phyloP scores from a whole-genome alignment of 1,140 invertebrate species.

The Penaeus japonicus region DNA sequence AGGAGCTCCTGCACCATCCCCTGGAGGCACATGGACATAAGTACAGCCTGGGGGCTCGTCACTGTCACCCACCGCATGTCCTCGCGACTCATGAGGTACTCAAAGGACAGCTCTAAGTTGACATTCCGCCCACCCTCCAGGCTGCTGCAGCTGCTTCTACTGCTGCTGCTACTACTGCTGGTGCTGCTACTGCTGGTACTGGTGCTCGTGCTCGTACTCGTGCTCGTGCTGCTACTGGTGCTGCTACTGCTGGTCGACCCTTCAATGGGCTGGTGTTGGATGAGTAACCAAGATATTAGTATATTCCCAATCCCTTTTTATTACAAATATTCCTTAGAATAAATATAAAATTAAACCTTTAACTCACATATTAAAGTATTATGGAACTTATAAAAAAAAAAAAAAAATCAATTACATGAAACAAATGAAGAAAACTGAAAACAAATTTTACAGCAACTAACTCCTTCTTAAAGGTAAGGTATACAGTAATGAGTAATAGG shows the following conservation, averaged over 20 bases:
- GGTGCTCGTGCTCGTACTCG: conserved; percentile 22
- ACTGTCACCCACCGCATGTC: conserved; percentile 92
- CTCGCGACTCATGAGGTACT: conserved; percentile 93
- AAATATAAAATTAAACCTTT: no score
- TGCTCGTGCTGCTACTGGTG: conserved; percentile 13
- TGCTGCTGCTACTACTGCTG: conserved; percentile 28
- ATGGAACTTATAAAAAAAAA: no score
- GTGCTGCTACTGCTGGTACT: conserved; percentile 18
- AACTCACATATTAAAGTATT: no score
- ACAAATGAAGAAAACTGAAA: no score
- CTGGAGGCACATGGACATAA: conserved; percentile 94
- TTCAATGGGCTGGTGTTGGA: conserved; percentile 61
- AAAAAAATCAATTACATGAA: no score
- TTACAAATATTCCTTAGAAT: neutral
- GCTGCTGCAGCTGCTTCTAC: conserved; percentile 36
- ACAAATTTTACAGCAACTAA: no score
- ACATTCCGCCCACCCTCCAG: conserved; percentile 3
- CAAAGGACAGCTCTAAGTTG: conserved; percentile 86
- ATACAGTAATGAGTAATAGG: no score
- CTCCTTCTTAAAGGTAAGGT: no score
- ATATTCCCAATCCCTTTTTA: neutral
- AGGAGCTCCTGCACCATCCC: conserved; percentile 94
- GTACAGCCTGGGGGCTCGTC: conserved; percentile 87
- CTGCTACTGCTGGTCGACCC: conserved; percentile 40
- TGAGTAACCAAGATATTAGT: neutral